These are phyloP conservation scores for Carabus problematicus DNA, from an alignment of 2,888 invertebrate species.

Conservation along the genomic window DNA sequence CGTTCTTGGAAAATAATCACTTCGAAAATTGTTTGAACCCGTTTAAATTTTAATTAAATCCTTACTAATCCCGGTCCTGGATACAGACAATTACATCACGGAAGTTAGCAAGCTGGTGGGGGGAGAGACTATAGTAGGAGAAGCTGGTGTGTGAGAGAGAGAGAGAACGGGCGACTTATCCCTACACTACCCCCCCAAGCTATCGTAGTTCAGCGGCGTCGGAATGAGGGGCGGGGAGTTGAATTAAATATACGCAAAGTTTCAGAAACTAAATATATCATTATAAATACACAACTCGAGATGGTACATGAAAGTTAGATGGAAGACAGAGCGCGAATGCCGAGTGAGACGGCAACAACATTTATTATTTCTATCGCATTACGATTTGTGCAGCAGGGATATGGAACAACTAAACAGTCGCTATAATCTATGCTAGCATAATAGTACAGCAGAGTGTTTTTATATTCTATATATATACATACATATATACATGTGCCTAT, in stretches of 20 bases:
- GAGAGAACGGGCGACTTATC: too few relatives aligned
- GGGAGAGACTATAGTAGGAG: too few relatives aligned
- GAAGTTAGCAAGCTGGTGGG: slow-evolving; percentile 22
- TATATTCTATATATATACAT: slow-evolving; percentile 3
- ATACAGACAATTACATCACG: slow-evolving; percentile 43
- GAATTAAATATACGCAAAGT: slow-evolving; percentile 46
- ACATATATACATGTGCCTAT: background rate
- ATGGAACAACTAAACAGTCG: too few relatives aligned
- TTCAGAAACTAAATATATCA: slow-evolving; percentile 42
- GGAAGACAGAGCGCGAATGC: slow-evolving; percentile 25
- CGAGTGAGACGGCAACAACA: background rate
- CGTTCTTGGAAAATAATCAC: slow-evolving; percentile 40
- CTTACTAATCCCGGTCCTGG: slow-evolving; percentile 42
- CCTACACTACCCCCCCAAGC: too few relatives aligned
- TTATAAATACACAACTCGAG: slow-evolving; percentile 42
- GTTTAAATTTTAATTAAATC: slow-evolving; percentile 43
- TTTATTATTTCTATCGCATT: slow-evolving; percentile 7
- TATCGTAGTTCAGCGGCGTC: background rate
- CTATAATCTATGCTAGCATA: background rate
- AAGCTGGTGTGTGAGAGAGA: too few relatives aligned
- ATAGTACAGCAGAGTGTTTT: background rate
- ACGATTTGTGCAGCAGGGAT: slow-evolving; percentile 22
- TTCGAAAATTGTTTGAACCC: slow-evolving; percentile 42
- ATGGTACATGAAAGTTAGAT: slow-evolving; percentile 40
- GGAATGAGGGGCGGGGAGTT: slow-evolving; percentile 27